Conservation (phyloP, 2,797 vertebrate species). For the Enteromius anoplus region DNA sequence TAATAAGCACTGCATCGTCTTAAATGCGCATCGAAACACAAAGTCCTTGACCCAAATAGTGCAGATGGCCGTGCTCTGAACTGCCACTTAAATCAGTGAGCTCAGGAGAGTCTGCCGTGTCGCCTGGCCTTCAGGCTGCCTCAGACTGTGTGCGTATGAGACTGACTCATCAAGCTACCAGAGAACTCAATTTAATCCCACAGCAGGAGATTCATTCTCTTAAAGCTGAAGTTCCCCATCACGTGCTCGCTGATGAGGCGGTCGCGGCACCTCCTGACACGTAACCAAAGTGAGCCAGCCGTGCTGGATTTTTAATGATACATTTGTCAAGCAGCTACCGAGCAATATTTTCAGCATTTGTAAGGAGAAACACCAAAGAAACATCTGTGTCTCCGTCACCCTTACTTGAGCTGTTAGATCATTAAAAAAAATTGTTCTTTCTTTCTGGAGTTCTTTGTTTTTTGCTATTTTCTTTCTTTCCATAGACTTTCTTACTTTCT, state of each 20-base stretch:
- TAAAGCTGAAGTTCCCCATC: conserved; percentile 31
- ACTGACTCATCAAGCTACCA: conserved; percentile 51
- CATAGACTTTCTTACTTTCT: not conserved
- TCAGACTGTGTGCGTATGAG: conserved; percentile 35
- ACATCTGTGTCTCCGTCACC: conserved; percentile 29
- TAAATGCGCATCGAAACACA: not conserved
- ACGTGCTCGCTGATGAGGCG: conserved; percentile 18
- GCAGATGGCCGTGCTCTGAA: conserved; percentile 49
- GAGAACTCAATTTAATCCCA: conserved; percentile 48
- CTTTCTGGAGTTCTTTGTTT: not conserved
- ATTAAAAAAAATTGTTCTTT: not conserved
- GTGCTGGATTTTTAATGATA: conserved; percentile 34
- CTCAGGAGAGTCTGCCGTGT: conserved; percentile 29
- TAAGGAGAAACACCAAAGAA: conserved; percentile 7
- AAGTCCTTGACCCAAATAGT: conserved; percentile 54
- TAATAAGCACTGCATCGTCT: not conserved
- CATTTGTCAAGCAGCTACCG: not conserved
- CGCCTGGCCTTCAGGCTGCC: conserved; percentile 52
- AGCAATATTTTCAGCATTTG: conserved; percentile 18
- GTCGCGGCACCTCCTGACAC: not conserved
- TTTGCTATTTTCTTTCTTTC: too few species aligned
- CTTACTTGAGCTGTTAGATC: conserved; percentile 28
- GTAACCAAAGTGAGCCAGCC: not conserved
- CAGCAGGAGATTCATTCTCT: conserved; percentile 49
- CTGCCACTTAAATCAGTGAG: conserved; percentile 37